Conservation (phyloP, 2,113 vertebrate species). For the Bothrops jararaca region DNA sequence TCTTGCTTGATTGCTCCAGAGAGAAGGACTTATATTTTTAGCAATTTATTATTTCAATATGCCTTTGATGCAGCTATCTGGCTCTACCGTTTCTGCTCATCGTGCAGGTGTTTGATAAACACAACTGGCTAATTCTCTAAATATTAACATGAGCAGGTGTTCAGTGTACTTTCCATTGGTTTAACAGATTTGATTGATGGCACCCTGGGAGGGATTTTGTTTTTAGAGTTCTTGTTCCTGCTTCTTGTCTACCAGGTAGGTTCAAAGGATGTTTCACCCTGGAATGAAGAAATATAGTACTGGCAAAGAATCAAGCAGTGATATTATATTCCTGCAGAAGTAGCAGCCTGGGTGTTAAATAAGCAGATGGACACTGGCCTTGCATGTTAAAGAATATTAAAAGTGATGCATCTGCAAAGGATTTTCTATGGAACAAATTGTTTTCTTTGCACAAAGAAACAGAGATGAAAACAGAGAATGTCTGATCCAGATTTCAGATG, state of each 20-base stretch:
- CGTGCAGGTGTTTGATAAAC: conserved; percentile 43
- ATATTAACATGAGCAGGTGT: conserved; percentile 49
- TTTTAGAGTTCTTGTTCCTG: not conserved
- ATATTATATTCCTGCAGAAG: not conserved
- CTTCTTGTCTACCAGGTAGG: not conserved
- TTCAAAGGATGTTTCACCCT: accelerated
- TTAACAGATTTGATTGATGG: conserved; percentile 36
- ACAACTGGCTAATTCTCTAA: conserved; percentile 20
- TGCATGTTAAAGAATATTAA: conserved; percentile 19
- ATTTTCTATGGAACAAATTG: not conserved
- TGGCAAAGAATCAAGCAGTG: not conserved
- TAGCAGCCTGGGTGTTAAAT: not conserved
- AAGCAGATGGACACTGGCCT: not conserved
- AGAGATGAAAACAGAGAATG: conserved; percentile 17
- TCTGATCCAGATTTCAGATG: conserved; percentile 1
- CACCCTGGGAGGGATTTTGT: not conserved
- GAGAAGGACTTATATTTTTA: conserved; percentile 44
- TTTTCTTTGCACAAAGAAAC: not conserved
- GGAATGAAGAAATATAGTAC: not conserved
- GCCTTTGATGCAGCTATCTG: conserved; percentile 47
- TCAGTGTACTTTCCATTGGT: conserved; percentile 9
- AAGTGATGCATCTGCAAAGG: not conserved
- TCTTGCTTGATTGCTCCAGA: conserved; percentile 43
- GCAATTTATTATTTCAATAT: conserved; percentile 42
- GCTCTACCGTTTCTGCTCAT: not conserved